These are phyloP conservation scores for Zaprionus camerounensis DNA, from an alignment of 1,140 invertebrate genomes.

Conservation along the genomic window DNA sequence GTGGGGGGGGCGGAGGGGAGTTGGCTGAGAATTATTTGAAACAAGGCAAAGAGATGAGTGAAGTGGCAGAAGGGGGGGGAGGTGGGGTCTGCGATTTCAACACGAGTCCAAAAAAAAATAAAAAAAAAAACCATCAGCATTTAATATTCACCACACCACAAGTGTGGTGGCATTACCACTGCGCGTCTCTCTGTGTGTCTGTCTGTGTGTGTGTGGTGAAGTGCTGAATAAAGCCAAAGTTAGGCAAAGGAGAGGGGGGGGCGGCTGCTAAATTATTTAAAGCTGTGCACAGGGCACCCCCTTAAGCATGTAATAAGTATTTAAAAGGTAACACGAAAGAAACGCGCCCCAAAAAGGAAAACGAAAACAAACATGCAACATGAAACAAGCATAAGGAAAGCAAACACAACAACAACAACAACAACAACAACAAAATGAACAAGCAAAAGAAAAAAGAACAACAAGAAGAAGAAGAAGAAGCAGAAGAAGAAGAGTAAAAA, in stretches of 20 bases:
- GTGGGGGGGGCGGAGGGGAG: background rate
- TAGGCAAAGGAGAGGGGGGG: background rate
- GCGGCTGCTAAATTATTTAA: slow-evolving; percentile 69
- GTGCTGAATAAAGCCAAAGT: too few species aligned
- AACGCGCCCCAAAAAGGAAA: background rate
- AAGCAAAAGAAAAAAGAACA: background rate
- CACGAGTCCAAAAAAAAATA: slow-evolving; percentile 27
- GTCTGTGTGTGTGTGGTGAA: background rate
- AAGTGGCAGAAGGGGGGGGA: background rate
- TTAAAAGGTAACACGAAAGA: slow-evolving; percentile 51
- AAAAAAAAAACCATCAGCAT: slow-evolving; percentile 25
- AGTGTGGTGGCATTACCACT: slow-evolving; percentile 12
- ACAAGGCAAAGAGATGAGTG: background rate
- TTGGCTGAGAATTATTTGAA: background rate
- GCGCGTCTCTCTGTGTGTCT: too few species aligned
- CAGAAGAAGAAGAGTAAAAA: too few species aligned
- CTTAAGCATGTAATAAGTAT: slow-evolving; percentile 55
- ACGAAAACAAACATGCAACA: slow-evolving; percentile 1
- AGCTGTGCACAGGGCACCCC: slow-evolving; percentile 38
- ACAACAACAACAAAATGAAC: slow-evolving; percentile 15
- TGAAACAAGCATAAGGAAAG: background rate
- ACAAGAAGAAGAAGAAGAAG: background rate
- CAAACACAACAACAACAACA: background rate
- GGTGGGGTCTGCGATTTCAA: slow-evolving; percentile 50
- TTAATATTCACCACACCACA: slow-evolving; percentile 56